Conservation (phyloP, 2,888 invertebrate genomes). For the Sinotaia quadrata region DNA sequence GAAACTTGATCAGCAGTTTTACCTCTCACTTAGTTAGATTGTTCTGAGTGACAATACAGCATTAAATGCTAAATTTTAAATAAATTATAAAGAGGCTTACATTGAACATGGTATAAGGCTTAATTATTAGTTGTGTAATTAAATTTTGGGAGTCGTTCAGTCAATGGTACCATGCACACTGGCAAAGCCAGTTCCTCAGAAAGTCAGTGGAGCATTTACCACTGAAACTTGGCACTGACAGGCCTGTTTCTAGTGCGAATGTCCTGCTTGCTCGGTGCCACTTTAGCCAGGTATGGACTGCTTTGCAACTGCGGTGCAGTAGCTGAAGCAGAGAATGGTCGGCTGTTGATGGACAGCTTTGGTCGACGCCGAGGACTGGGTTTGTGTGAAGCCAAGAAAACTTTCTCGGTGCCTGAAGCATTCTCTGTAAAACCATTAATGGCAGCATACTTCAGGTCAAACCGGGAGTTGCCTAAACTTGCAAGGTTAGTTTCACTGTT, state of each 20-base stretch:
- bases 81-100: too few species aligned
- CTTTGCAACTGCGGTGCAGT: conserved; percentile 47
- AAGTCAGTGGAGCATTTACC: too few species aligned
- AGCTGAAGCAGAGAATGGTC: conserved; percentile 65
- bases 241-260: conserved; percentile 50
- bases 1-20: too few species aligned
- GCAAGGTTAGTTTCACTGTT: conserved; percentile 23
- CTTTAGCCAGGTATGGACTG: conserved; percentile 58
- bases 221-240: conserved; percentile 37
- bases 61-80: too few species aligned
- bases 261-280: conserved; percentile 47
- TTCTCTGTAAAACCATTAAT: conserved; percentile 36
- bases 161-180: too few species aligned
- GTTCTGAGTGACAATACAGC: too few species aligned
- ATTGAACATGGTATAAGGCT: too few species aligned
- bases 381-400: conserved; percentile 47
- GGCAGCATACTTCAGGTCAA: conserved; percentile 36
- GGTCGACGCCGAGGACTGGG: conserved; percentile 44
- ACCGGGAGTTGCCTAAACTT: conserved; percentile 6
- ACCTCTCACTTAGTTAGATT: too few species aligned
- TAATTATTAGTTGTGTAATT: too few species aligned
- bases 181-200: too few species aligned
- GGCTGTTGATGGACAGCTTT: conserved; percentile 55
- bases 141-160: too few species aligned
- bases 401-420: conserved; percentile 42